phyloP scores from a whole-genome alignment of 2,888 invertebrate genomes.

The Luffia ferchaultella region DNA sequence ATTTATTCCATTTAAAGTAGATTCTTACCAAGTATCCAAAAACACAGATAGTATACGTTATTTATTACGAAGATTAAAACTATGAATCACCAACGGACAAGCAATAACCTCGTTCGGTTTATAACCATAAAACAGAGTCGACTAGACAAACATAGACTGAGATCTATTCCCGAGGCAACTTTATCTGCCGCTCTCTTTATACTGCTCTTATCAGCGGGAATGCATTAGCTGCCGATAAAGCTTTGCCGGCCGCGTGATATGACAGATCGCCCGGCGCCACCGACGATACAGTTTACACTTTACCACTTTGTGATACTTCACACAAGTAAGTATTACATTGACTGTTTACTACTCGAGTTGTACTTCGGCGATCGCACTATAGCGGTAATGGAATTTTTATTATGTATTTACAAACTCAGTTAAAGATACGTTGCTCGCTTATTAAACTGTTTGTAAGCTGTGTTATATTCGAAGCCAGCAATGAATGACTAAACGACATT shows the following conservation, averaged over 20 bases:
- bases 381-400: too few relatives aligned
- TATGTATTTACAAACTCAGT: too few relatives aligned
- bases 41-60: too few relatives aligned
- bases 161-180: constrained; percentile 17
- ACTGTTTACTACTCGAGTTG: neutral
- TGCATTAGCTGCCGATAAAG: constrained; percentile 65
- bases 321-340: neutral
- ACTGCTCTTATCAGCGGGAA: constrained; percentile 50
- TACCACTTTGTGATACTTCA: neutral
- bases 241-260: constrained; percentile 31
- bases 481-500: neutral
- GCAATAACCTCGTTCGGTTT: neutral
- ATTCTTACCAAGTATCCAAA: too few relatives aligned
- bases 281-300: constrained; percentile 48
- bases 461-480: neutral
- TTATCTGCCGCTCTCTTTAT: constrained; percentile 63
- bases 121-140: neutral
- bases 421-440: too few relatives aligned
- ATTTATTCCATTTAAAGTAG: too few relatives aligned
- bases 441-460: too few relatives aligned
- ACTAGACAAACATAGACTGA: neutral
- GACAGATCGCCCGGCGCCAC: constrained; percentile 61
- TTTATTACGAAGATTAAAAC: neutral
- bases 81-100: neutral
- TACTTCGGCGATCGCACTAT: neutral